phyloP scores from a whole-genome alignment of 2,888 invertebrate species.

The Diploptera punctata region DNA sequence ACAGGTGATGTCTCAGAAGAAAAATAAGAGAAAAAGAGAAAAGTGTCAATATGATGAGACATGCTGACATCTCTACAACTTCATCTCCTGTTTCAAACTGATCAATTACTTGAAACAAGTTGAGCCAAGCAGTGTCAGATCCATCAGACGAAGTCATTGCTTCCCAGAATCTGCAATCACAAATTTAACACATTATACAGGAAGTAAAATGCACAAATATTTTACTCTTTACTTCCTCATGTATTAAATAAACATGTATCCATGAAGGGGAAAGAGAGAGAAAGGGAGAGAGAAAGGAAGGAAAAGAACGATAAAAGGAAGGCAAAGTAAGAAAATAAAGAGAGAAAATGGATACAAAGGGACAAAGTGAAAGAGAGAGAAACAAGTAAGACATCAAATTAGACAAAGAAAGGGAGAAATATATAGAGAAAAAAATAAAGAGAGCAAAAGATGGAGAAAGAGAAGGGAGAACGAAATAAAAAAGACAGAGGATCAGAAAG shows the following conservation, averaged over 20 bases:
- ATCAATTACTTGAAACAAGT: conserved; percentile 19
- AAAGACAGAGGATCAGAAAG: background rate
- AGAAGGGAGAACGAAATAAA: background rate
- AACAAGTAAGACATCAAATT: background rate
- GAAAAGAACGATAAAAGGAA: background rate
- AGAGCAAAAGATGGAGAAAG: too few relatives aligned
- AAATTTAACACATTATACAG: too few relatives aligned
- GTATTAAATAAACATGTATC: too few relatives aligned
- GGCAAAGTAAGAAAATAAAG: background rate
- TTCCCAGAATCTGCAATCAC: conserved; percentile 27
- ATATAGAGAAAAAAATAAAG: background rate
- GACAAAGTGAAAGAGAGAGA: background rate
- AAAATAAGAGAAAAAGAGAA: background rate
- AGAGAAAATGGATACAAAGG: background rate
- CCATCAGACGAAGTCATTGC: background rate
- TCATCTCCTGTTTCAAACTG: conserved; percentile 26
- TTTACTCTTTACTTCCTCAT: too few relatives aligned
- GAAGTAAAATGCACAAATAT: too few relatives aligned
- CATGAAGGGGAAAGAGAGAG: background rate
- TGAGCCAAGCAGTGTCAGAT: conserved; percentile 31
- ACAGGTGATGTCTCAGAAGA: background rate
- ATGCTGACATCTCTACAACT: conserved; percentile 5
- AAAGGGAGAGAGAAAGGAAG: background rate
- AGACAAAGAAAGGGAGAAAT: background rate
- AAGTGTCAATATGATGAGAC: background rate